A percentile compares a stretch with the other conserved stretches of the same genome.
These are phyloP conservation scores for Tauraco hartlaubi DNA, from an alignment of 2,797 vertebrate genomes.

Conservation along the genomic window DNA sequence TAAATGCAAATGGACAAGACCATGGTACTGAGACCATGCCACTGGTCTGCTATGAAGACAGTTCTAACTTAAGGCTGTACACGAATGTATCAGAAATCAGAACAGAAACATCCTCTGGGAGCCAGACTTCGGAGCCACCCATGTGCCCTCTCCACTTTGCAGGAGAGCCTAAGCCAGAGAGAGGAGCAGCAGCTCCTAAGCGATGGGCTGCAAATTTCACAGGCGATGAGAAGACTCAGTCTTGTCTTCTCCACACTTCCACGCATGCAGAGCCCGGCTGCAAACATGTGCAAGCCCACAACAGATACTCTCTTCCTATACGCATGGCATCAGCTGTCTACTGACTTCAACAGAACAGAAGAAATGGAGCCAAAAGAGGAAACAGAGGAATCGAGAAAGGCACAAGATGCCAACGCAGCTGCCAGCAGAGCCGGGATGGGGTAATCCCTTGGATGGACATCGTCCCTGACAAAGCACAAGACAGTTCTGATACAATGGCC, in stretches of 20 bases:
- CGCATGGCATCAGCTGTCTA: background rate
- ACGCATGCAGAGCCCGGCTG: fast-evolving
- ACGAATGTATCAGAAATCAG: background rate
- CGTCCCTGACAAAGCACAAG: background rate
- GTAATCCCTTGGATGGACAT: background rate
- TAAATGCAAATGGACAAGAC: background rate
- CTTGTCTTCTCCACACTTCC: background rate
- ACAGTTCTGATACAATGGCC: background rate
- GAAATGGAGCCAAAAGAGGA: background rate
- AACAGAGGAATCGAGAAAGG: background rate
- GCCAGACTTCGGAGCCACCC: background rate
- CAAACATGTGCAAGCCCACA: fast-evolving
- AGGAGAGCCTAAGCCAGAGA: background rate
- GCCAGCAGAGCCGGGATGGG: background rate
- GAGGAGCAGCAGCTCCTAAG: background rate
- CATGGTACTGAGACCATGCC: background rate
- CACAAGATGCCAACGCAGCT: background rate
- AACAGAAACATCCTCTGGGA: background rate
- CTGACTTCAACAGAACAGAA: background rate
- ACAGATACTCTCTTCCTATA: background rate
- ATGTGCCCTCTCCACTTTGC: background rate
- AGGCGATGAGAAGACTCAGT: fast-evolving
- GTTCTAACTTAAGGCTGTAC: background rate
- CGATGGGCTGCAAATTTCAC: background rate
- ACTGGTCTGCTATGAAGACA: background rate